Conservation (phyloP, 2,113 vertebrate genomes). For the Psammodynastes pulverulentus region DNA sequence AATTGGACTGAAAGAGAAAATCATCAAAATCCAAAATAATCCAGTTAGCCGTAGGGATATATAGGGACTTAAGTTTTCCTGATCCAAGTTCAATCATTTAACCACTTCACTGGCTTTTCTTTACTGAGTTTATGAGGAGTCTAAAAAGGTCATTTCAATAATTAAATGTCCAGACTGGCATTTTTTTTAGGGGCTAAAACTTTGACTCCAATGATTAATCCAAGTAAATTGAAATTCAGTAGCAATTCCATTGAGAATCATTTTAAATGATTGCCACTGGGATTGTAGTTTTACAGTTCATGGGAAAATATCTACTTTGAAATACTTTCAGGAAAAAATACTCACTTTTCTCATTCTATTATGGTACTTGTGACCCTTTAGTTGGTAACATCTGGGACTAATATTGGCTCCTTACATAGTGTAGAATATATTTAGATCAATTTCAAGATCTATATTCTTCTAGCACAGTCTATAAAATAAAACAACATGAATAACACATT, state of each 20-base stretch:
- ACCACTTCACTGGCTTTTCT: neutral
- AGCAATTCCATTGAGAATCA: neutral
- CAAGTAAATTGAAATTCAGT: neutral
- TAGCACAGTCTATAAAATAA: neutral
- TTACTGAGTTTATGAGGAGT: neutral
- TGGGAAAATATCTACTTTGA: neutral
- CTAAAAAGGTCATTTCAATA: neutral
- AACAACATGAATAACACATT: neutral
- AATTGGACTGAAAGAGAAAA: neutral
- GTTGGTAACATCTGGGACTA: neutral
- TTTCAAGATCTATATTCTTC: neutral
- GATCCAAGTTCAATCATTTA: neutral
- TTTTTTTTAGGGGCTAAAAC: neutral
- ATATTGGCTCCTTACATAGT: neutral
- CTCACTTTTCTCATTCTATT: neutral
- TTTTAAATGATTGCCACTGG: neutral
- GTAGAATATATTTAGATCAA: neutral
- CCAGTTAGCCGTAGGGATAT: neutral
- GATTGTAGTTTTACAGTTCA: neutral
- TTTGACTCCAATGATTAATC: neutral
- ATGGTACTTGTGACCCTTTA: neutral
- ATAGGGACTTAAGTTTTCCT: neutral
- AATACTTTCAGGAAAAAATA: neutral
- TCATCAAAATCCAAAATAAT: neutral
- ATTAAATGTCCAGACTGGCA: neutral